Evolutionary conservation across 2,113 vertebrate species (phyloP), one percentile per base, ranked within the genome.

Genomic region (Empidonax alnorum): DNA sequence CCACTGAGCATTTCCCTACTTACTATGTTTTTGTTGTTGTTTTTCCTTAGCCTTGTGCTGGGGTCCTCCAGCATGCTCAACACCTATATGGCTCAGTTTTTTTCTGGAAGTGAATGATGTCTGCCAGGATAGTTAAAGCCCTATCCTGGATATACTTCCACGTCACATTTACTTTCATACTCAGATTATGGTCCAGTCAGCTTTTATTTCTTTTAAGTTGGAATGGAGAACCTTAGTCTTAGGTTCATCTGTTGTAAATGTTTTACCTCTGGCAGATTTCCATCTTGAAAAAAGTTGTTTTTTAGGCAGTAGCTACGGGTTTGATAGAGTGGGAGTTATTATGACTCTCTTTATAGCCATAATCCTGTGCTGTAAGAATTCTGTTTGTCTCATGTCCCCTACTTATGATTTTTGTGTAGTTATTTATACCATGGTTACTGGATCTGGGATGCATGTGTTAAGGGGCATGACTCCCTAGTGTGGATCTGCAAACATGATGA

Each of bases 331-430:
- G 23, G 22, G 37, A 80, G 46, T 65, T 87, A 33, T 58, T 89
- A 41, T 20, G n/a, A 46, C 22, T 94, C 90, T 87, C 63, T 92
- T 82, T 89, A 71, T 76, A 84, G 67, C 49, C 77, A 28, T 78
- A 90, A 89, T 86, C 28, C 33, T 90, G 22, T 75, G 56, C 79
- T 94, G 44, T 84, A 90, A 88, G 86, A 76, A 62, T 69, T 90
- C 49, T 63, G 28, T 72, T 96, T 95, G 69, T 79, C 58, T 96
- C 41, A 46, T 84, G 73, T 94, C 65, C 72, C 42, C 65, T 90
- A 24, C 19, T 90, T 82, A 79, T 24, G 53, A 58, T 89, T 92
- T 93, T 84, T 84, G 7, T 68, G 52, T 75, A 46, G 83, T 90
- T 96, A 92, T 67, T 92, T 93, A 65, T 78, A 74, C 71, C 63